Evolutionary conservation across 2,888 invertebrate genomes (phyloP), one percentile per base, ranked within the genome.

Genomic region (Cinara cedri): DNA sequence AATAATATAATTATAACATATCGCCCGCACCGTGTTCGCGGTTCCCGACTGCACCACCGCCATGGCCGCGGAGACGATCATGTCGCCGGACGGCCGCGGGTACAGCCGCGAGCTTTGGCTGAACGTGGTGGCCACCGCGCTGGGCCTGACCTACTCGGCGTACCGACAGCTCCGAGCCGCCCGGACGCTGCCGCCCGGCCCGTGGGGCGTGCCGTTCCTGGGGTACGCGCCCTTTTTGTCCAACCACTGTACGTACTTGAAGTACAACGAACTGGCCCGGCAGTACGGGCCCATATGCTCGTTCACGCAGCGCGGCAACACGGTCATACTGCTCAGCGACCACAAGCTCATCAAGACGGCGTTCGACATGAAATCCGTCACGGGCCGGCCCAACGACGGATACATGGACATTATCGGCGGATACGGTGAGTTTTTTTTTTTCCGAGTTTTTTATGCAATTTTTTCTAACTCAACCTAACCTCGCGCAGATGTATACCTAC

Each of bases 351-450:
- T 96, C 84, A 89, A 95, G 82, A 93, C 95, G 85, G 92, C 94
- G 44, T 95, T 96, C 86, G 89, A 93, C 19, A 90, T 91, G 72
- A 94, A 94, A 84, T 94, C 93, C 84, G 95, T 96, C 87, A 93
- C 94, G 83, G 95, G 94, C 81, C 90, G 96, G 80, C 96, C 96
- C 81, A 91, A 90, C 85, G 94, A 93, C 46, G 94, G 94, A 81
- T 91, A 96, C 85, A 93, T 92, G 89, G 91, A 91, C 84, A 92
- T 95, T 75, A 88, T 96, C 74, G 94, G 93, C 84, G 95, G 95
- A 84, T 94, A 94, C 83, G 96, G 96, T 96, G 86, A 93, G 93
- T 46, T 51, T 51, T 51, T 51, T 68, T 26, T 16, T 14, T 8
- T 14, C 11, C 65, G 11, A 19, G n/a, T 19, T 10, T 51, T 54